Conservation (phyloP, 2,797 vertebrate genomes). For the Hemitrygon akajei region DNA sequence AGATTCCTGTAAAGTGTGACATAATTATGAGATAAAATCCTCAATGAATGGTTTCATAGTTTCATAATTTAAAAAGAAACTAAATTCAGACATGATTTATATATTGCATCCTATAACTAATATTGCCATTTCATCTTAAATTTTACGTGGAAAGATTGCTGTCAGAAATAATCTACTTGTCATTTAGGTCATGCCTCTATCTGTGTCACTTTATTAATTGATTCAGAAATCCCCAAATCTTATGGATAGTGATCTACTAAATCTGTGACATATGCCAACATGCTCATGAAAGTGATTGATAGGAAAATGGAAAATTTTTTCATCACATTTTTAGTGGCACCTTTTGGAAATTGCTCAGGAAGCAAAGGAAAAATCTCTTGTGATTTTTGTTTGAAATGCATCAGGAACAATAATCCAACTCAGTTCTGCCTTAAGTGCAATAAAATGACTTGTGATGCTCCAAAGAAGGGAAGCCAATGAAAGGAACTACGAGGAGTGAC, state of each 20-base stretch:
- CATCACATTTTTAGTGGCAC: neutral
- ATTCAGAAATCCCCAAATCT: neutral
- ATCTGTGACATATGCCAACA: neutral
- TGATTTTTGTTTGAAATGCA: neutral
- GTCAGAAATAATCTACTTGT: conserved; percentile 9
- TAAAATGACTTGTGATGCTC: neutral
- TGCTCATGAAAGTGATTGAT: conserved; percentile 23
- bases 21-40: neutral
- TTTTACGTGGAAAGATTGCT: neutral
- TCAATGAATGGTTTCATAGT: neutral
- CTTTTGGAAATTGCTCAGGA: neutral
- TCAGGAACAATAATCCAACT: neutral
- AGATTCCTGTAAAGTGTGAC: neutral
- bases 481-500: neutral
- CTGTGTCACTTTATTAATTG: conserved; percentile 18
- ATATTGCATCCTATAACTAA: neutral
- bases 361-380: neutral
- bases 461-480: neutral
- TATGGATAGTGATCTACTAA: conserved; percentile 1
- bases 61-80: neutral
- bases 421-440: neutral
- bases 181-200: neutral
- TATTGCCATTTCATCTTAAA: neutral
- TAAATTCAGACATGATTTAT: neutral
- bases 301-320: neutral